A percentile compares a stretch with the other conserved stretches of the same genome.
Evolutionary conservation across 2,113 vertebrate species (phyloP).

Genomic region (Trichomycterus rosablanca): DNA sequence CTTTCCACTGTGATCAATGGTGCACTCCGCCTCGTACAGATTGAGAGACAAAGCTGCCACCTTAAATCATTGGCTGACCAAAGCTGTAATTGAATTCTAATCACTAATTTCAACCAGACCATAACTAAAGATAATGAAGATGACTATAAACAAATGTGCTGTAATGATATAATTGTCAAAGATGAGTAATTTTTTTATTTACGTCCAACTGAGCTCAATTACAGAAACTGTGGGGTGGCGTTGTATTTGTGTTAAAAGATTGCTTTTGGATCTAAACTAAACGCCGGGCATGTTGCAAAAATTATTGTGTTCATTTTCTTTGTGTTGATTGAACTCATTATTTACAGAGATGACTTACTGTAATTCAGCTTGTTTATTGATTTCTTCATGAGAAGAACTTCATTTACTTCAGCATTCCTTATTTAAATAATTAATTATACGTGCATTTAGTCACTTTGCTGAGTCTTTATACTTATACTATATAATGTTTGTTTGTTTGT

Average conservation of each 20-base stretch:
- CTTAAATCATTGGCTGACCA: conserved; percentile 56
- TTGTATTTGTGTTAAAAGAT: conserved; percentile 11
- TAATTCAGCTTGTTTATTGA: no score
- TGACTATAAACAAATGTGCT: conserved; percentile 53
- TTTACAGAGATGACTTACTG: conserved; percentile 4
- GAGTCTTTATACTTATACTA: no score
- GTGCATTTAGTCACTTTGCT: no score
- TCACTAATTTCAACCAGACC: conserved; percentile 48
- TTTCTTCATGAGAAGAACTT: no score
- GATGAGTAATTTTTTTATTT: conserved; percentile 53
- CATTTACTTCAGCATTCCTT: no score
- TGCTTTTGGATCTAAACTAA: conserved; percentile 8
- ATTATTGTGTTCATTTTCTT: conserved; percentile 6
- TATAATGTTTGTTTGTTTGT: no score
- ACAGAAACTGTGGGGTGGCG: conserved; percentile 27
- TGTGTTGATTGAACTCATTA: conserved; percentile 11
- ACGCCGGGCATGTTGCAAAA: not conserved
- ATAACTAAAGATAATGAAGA: conserved; percentile 52
- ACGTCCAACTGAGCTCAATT: conserved; percentile 51
- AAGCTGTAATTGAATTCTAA: conserved; percentile 54
- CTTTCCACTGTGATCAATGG: conserved; percentile 26
- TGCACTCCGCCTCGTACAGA: conserved; percentile 55
- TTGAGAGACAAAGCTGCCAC: conserved; percentile 53
- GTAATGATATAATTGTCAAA: conserved; percentile 52
- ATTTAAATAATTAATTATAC: no score